These are phyloP conservation scores for Forpus xanthops DNA, from an alignment of 2,797 vertebrate species.

Conservation along the genomic window DNA sequence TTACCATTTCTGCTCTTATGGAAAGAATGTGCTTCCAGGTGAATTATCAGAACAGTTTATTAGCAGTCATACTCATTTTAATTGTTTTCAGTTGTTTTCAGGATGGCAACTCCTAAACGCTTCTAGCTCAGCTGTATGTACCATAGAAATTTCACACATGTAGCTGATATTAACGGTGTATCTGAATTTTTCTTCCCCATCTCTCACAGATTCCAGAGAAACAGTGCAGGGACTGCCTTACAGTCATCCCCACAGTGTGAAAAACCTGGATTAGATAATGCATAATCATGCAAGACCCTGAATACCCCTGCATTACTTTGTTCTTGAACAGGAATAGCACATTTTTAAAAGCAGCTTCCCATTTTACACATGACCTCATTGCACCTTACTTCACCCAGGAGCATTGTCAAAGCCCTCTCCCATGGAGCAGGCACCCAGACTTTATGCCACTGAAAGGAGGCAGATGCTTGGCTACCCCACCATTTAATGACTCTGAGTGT, in stretches of 20 bases:
- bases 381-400: background rate
- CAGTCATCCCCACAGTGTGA: background rate
- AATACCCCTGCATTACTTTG: background rate
- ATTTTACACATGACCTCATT: background rate
- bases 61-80: background rate
- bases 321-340: background rate
- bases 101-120: background rate
- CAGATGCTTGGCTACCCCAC: background rate
- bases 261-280: background rate
- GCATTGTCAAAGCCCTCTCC: background rate
- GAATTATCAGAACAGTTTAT: background rate
- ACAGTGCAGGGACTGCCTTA: no score
- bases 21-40: background rate
- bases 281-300: background rate
- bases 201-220: background rate
- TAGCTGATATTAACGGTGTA: background rate
- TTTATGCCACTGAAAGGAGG: background rate
- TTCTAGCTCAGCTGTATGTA: background rate
- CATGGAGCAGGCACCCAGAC: background rate
- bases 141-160: rapidly evolving
- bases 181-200: background rate
- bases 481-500: background rate
- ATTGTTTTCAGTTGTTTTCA: background rate
- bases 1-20: background rate
- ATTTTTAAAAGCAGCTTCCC: background rate